These are phyloP conservation scores for Hofmannophila pseudospretella DNA, from an alignment of 2,888 invertebrate species.

Conservation along the genomic window DNA sequence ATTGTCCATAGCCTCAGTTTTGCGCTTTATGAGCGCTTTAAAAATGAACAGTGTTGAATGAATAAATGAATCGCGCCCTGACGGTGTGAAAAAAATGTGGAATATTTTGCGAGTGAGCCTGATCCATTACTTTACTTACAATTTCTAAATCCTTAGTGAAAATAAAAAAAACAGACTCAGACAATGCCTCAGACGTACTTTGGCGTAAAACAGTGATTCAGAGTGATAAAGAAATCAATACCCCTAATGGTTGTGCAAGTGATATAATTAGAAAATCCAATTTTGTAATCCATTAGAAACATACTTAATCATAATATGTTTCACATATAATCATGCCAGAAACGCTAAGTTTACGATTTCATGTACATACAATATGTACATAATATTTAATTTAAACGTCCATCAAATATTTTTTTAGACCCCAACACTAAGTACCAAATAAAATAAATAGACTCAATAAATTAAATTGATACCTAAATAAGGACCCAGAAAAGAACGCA, in stretches of 20 bases:
- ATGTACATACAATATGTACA: neutral
- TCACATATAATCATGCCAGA: too few relatives aligned
- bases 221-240: neutral
- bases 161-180: too few relatives aligned
- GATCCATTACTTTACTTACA: neutral
- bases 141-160: neutral
- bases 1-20: slow-evolving; percentile 81
- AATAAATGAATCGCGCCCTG: slow-evolving; percentile 13
- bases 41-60: slow-evolving; percentile 26
- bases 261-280: neutral
- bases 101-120: neutral
- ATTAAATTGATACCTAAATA: too few relatives aligned
- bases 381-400: too few relatives aligned
- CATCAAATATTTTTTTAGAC: too few relatives aligned
- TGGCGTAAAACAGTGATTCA: too few relatives aligned
- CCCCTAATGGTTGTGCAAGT: slow-evolving; percentile 7
- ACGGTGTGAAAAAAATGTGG: neutral
- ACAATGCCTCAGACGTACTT: too few relatives aligned
- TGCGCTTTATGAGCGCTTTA: slow-evolving; percentile 63
- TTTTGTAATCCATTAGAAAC: too few relatives aligned
- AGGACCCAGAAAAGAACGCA: too few relatives aligned
- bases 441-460: too few relatives aligned
- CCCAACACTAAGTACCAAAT: too few relatives aligned
- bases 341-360: neutral
- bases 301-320: neutral